Conservation (phyloP, 2,113 vertebrate species). For the Promerops cafer region DNA sequence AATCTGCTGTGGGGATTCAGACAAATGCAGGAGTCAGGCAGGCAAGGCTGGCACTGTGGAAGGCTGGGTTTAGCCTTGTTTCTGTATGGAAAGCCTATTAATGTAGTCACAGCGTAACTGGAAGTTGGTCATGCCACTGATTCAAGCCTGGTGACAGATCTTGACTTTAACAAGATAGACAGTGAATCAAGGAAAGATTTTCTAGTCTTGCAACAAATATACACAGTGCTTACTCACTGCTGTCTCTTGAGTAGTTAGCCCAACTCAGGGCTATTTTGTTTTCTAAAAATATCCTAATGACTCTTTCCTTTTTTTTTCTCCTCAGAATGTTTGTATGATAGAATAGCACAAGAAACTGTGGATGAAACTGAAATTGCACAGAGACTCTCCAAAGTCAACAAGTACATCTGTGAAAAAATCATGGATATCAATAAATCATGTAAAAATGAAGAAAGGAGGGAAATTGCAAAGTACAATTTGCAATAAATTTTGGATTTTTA, state of each 20-base stretch:
- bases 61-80: background rate
- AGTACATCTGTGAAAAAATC: slow-evolving; percentile 99
- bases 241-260: background rate
- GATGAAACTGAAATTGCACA: slow-evolving; percentile 98
- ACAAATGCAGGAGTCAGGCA: background rate
- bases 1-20: background rate
- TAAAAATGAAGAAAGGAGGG: slow-evolving; percentile 98
- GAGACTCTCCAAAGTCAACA: slow-evolving; percentile 99
- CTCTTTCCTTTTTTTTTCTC: slow-evolving; percentile 34
- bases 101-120: slow-evolving; percentile 14
- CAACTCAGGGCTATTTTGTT: background rate
- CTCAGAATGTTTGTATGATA: slow-evolving; percentile 97
- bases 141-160: background rate
- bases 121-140: slow-evolving; percentile 1
- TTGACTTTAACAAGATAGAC: background rate
- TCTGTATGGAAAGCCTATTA: background rate
- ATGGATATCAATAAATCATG: slow-evolving; percentile 99
- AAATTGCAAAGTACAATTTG: slow-evolving; percentile 88
- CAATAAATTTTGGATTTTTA: slow-evolving; percentile 82
- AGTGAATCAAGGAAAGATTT: background rate
- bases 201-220: background rate
- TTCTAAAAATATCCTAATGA: slow-evolving; percentile 45
- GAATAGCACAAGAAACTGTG: slow-evolving; percentile 98
- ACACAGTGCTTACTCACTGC: background rate
- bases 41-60: background rate